Percentiles rank a stretch among this genome's conserved stretches.
Evolutionary conservation across 2,113 vertebrate species (phyloP).

Genomic region (Hystrix cristata): DNA sequence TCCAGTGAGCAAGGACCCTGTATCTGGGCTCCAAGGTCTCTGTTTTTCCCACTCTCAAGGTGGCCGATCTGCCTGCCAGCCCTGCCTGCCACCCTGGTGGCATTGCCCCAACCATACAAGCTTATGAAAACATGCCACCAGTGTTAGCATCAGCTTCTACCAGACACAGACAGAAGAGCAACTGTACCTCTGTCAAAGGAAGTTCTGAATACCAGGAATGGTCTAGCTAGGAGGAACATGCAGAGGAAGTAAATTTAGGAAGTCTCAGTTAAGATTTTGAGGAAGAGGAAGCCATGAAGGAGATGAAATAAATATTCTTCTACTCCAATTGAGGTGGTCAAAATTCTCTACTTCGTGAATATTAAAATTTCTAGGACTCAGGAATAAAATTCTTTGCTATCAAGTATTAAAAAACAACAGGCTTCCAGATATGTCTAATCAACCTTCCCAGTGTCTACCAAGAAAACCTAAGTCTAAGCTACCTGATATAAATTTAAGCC

Average conservation of each 20-base stretch:
- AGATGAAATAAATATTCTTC: not conserved
- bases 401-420: not conserved
- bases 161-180: not conserved
- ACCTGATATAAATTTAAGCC: not conserved
- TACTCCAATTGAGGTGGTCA: not conserved
- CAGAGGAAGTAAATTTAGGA: constrained; percentile 19
- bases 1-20: not conserved
- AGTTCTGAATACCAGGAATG: not conserved
- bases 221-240: not conserved
- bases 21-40: not conserved
- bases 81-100: not conserved
- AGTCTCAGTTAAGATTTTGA: not conserved
- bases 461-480: not conserved
- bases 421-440: not conserved
- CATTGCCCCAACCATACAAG: not conserved
- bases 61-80: not conserved
- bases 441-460: not conserved
- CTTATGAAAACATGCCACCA: not conserved
- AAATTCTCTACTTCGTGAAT: constrained; percentile 5
- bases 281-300: not conserved
- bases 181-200: not conserved
- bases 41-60: not conserved
- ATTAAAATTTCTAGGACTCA: not conserved
- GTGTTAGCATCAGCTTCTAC: not conserved
- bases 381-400: not conserved